Evolutionary conservation across 2,888 invertebrate species (phyloP).

Genomic region (Arge pagana): DNA sequence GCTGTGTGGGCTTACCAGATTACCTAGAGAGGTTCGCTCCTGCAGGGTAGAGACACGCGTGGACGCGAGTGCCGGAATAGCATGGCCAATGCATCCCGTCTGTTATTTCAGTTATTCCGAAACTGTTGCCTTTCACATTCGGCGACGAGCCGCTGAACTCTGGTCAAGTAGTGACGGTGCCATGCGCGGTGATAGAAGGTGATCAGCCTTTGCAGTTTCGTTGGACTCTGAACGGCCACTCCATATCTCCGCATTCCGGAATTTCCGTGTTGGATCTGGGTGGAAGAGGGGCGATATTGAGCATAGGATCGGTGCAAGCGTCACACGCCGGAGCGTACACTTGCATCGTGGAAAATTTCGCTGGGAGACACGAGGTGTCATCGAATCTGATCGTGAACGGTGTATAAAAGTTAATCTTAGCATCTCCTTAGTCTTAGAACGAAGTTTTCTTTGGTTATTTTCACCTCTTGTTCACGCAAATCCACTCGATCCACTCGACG

Average conservation of each 20-base stretch:
- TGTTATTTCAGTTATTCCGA: conserved; percentile 53
- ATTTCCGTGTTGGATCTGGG: conserved; percentile 65
- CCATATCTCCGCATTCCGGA: conserved; percentile 57
- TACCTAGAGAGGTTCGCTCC: not conserved
- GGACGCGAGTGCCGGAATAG: too few relatives aligned
- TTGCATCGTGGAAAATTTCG: conserved; percentile 64
- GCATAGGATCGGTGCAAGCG: conserved; percentile 63
- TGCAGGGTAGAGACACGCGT: not conserved
- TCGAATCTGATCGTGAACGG: conserved; percentile 63
- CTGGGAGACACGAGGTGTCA: conserved; percentile 62
- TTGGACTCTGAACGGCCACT: conserved; percentile 62
- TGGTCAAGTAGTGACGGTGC: conserved; percentile 65
- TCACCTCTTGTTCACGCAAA: conserved; percentile 23
- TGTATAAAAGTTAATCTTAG: conserved; percentile 40
- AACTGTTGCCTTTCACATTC: conserved; percentile 61
- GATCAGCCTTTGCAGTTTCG: conserved; percentile 69
- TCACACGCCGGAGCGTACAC: conserved; percentile 67
- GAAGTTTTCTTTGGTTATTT: too few relatives aligned
- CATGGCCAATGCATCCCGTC: too few relatives aligned
- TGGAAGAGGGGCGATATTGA: conserved; percentile 68
- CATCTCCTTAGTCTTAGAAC: conserved; percentile 34
- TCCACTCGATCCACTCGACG: conserved; percentile 21
- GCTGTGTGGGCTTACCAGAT: not conserved
- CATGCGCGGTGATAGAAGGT: conserved; percentile 67
- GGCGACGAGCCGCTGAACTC: conserved; percentile 66